phyloP scores from a whole-genome alignment of 2,888 invertebrate species.

The Mystacides longicornis region DNA sequence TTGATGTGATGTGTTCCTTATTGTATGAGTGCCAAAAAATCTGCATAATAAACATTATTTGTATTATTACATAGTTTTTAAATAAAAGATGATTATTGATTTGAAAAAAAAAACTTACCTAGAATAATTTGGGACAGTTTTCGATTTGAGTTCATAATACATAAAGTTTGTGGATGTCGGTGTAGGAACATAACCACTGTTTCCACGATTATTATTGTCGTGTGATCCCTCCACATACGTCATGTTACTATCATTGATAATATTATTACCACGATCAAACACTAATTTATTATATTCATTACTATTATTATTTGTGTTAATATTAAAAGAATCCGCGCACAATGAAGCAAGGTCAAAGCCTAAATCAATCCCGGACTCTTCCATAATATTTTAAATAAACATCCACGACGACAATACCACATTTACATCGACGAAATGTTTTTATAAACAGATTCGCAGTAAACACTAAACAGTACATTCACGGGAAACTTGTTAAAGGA shows the following conservation, averaged over 20 bases:
- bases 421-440: too few relatives aligned
- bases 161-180: slow-evolving; percentile 42
- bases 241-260: neutral
- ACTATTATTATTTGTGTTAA: slow-evolving; percentile 33
- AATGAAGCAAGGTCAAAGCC: slow-evolving; percentile 56
- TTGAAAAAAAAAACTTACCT: too few relatives aligned
- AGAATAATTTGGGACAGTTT: slow-evolving; percentile 29
- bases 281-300: neutral
- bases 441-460: too few relatives aligned
- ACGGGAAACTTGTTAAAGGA: slow-evolving; percentile 17
- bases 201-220: neutral
- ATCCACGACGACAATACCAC: slow-evolving; percentile 10
- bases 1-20: too few relatives aligned
- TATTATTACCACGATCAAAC: neutral
- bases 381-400: slow-evolving; percentile 40
- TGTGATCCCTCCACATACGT: slow-evolving; percentile 1
- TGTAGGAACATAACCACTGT: neutral
- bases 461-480: too few relatives aligned
- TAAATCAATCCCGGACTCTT: slow-evolving; percentile 59
- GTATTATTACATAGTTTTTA: too few relatives aligned
- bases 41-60: too few relatives aligned
- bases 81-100: too few relatives aligned
- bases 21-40: too few relatives aligned
- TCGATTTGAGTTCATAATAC: slow-evolving; percentile 57
- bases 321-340: slow-evolving; percentile 47